These are phyloP conservation scores for Smithornis capensis DNA, from an alignment of 2,113 vertebrate species.

Conservation along the genomic window DNA sequence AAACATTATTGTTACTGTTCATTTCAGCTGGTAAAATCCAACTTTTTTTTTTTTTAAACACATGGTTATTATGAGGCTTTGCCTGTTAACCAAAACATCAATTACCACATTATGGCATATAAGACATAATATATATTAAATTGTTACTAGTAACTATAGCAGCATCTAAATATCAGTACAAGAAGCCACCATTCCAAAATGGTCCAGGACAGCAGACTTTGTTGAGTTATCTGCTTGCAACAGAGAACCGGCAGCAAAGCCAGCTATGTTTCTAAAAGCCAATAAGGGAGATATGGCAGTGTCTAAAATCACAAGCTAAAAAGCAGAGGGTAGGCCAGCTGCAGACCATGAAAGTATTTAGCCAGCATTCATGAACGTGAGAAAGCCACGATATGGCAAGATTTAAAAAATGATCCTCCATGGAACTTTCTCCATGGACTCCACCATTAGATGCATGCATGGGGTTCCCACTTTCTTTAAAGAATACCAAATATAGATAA, in stretches of 20 bases:
- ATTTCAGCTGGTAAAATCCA: conserved; percentile 61
- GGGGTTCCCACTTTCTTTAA: conserved; percentile 15
- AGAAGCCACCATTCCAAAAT: conserved; percentile 40
- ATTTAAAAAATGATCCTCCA: neutral
- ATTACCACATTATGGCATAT: conserved; percentile 13
- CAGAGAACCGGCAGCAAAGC: neutral
- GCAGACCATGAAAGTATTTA: conserved; percentile 18
- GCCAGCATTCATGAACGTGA: conserved; percentile 28
- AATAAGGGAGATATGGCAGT: neutral
- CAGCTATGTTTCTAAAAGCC: neutral
- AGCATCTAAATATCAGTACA: conserved; percentile 30
- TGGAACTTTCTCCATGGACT: conserved; percentile 9
- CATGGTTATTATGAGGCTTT: conserved; percentile 43
- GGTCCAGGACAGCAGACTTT: conserved; percentile 1
- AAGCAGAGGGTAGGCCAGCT: conserved; percentile 28
- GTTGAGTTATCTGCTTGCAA: neutral
- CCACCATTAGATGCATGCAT: conserved; percentile 32
- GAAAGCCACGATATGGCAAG: neutral
- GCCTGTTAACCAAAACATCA: conserved; percentile 49
- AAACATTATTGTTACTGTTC: conserved; percentile 29
- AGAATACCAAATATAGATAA: conserved; percentile 10
- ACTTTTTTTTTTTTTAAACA: neutral
- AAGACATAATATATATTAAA: conserved; percentile 15
- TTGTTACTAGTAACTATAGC: conserved; percentile 4
- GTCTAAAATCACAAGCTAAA: conserved; percentile 23